phyloP scores from a whole-genome alignment of 2,797 vertebrate species.

The Antrozous pallidus region DNA sequence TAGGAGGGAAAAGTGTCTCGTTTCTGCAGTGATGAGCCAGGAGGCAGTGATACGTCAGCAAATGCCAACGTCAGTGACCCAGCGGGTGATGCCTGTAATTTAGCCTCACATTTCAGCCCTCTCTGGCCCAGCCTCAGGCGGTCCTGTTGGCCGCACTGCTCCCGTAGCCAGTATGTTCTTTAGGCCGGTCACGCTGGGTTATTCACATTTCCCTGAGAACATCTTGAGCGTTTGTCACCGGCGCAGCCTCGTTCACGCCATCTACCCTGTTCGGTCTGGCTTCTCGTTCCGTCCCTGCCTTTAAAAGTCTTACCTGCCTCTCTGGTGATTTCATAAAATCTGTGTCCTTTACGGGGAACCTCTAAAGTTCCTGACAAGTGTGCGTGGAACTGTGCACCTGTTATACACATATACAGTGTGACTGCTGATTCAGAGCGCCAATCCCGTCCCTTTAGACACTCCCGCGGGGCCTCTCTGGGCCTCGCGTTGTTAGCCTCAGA shows the following conservation, averaged over 20 bases:
- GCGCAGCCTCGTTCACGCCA: not conserved
- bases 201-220: conserved; percentile 35
- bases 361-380: not conserved
- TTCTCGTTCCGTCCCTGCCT: not conserved
- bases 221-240: not conserved
- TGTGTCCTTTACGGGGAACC: conserved; percentile 28
- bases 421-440: conserved; percentile 6
- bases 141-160: conserved; percentile 12
- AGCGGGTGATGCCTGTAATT: conserved; percentile 31
- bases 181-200: not conserved
- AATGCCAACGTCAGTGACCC: not conserved
- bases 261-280: conserved; percentile 27
- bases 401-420: not conserved
- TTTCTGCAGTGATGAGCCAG: not conserved
- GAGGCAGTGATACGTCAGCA: not conserved
- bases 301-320: not conserved
- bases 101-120: not conserved
- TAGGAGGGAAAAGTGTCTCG: not conserved
- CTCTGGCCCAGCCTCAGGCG: conserved; percentile 44
- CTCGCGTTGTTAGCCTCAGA: conserved; percentile 9
- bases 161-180: not conserved
- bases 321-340: conserved; percentile 19
- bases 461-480: not conserved
- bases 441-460: conserved; percentile 2
- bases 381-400: not conserved